Conservation (phyloP, 1,140 invertebrate genomes). For the Drosophila miranda region DNA sequence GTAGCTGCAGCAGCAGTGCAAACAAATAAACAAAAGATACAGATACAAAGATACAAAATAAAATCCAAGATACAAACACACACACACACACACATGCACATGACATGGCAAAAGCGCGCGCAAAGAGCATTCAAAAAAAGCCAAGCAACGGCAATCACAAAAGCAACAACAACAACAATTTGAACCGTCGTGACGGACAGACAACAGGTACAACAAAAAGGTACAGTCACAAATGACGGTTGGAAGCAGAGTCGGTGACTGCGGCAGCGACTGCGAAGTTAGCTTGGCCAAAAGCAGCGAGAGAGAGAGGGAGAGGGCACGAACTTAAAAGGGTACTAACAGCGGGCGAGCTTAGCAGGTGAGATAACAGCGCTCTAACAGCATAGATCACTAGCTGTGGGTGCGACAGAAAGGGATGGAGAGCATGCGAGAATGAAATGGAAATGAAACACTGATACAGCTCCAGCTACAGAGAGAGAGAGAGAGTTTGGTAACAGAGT, state of each 20-base stretch:
- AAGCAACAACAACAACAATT: slow-evolving; percentile 57
- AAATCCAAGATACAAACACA: slow-evolving; percentile 41
- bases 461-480: too few relatives aligned
- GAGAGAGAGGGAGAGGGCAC: too few relatives aligned
- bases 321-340: too few relatives aligned
- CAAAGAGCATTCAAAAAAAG: slow-evolving; percentile 68
- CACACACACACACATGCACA: slow-evolving; percentile 9
- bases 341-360: too few relatives aligned
- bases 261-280: neutral
- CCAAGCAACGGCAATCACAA: slow-evolving; percentile 24
- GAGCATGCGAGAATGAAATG: too few relatives aligned
- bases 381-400: too few relatives aligned
- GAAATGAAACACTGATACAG: too few relatives aligned
- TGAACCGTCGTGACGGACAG: too few relatives aligned
- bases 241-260: slow-evolving; percentile 23
- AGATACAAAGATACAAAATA: slow-evolving; percentile 59
- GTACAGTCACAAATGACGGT: slow-evolving; percentile 66
- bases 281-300: too few relatives aligned
- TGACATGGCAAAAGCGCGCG: slow-evolving; percentile 69
- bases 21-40: slow-evolving; percentile 65
- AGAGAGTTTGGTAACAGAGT: too few relatives aligned
- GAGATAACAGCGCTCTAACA: too few relatives aligned
- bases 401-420: too few relatives aligned
- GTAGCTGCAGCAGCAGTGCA: slow-evolving; percentile 36
- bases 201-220: slow-evolving; percentile 33